These are phyloP conservation scores for Anadara kagoshimensis DNA, from an alignment of 1,140 invertebrate genomes.

Conservation along the genomic window DNA sequence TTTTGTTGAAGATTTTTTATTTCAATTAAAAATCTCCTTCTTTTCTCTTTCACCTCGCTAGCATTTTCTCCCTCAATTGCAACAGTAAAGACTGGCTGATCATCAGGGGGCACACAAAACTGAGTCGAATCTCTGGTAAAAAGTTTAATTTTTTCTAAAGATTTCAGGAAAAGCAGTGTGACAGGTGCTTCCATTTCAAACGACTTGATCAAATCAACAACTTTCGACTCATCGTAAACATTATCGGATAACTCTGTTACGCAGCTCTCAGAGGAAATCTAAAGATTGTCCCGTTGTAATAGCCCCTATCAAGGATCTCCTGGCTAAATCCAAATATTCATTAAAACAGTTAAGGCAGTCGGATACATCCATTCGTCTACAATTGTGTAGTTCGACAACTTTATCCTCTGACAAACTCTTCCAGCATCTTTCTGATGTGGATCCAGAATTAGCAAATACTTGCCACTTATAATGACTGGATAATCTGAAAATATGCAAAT, in stretches of 20 bases:
- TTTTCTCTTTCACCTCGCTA: not conserved
- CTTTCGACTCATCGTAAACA: conserved; percentile 41
- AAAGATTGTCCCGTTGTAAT: conserved; percentile 55
- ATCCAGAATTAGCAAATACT: conserved; percentile 56
- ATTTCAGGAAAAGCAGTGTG: conserved; percentile 54
- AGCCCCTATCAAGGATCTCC: conserved; percentile 13
- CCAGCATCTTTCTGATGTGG: conserved; percentile 43
- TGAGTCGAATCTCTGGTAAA: not conserved
- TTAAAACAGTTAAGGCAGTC: conserved; percentile 16
- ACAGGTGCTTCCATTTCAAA: conserved; percentile 44
- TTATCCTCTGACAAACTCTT: conserved; percentile 32
- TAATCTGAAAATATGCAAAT: conserved; percentile 52
- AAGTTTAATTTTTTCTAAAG: conserved; percentile 20
- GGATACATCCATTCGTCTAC: conserved; percentile 1
- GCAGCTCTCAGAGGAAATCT: conserved; percentile 54
- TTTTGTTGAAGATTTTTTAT: conserved; percentile 2
- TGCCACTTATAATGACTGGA: conserved; percentile 59
- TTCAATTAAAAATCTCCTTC: not conserved
- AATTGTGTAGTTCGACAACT: conserved; percentile 5
- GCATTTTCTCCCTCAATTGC: conserved; percentile 2
- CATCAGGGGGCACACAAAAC: not conserved
- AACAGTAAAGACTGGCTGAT: not conserved
- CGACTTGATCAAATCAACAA: conserved; percentile 43
- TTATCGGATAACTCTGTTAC: conserved; percentile 37
- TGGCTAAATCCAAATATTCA: conserved; percentile 35